phyloP scores from a whole-genome alignment of 1,140 invertebrate species.

The Nebria ingens region DNA sequence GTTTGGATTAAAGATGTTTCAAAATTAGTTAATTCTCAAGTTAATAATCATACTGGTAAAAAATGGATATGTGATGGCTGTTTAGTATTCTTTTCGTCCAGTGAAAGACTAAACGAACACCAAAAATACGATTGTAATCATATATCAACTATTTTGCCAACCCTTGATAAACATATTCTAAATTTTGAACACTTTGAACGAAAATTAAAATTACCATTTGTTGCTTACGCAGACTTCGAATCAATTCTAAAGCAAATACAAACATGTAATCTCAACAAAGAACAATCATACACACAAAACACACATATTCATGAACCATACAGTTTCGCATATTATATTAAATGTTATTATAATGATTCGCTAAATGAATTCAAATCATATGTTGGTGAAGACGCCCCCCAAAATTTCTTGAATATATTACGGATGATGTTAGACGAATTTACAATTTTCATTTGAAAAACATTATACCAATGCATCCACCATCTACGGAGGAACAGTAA shows the following conservation, averaged over 20 bases:
- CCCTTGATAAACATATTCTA: constrained; percentile 18
- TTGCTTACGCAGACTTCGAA: constrained; percentile 30
- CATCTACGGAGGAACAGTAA: constrained; percentile 8
- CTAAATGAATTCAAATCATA: constrained; percentile 26
- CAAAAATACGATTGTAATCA: constrained; percentile 22
- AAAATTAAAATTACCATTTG: constrained; percentile 26
- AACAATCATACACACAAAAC: constrained; percentile 18
- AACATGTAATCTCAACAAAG: constrained; percentile 19
- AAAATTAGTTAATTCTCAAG: constrained; percentile 23
- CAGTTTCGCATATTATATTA: constrained; percentile 31
- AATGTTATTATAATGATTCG: constrained; percentile 31
- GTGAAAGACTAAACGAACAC: constrained; percentile 22
- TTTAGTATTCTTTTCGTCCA: constrained; percentile 25
- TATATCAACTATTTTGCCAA: constrained; percentile 21
- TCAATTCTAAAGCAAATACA: constrained; percentile 24
- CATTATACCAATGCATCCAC: constrained; percentile 13
- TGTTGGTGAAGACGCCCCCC: constrained; percentile 24
- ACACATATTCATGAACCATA: constrained; percentile 29
- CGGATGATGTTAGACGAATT: constrained; percentile 20
- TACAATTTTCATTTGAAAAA: constrained; percentile 14
- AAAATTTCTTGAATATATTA: constrained; percentile 25
- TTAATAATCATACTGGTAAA: constrained; percentile 19
- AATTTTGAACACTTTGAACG: constrained; percentile 26
- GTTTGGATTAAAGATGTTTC: constrained; percentile 30
- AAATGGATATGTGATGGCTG: constrained; percentile 29